Percentiles rank a stretch among this genome's conserved stretches.
phyloP scores from a whole-genome alignment of 2,888 invertebrate species.

The Stenolophus ochropezus region DNA sequence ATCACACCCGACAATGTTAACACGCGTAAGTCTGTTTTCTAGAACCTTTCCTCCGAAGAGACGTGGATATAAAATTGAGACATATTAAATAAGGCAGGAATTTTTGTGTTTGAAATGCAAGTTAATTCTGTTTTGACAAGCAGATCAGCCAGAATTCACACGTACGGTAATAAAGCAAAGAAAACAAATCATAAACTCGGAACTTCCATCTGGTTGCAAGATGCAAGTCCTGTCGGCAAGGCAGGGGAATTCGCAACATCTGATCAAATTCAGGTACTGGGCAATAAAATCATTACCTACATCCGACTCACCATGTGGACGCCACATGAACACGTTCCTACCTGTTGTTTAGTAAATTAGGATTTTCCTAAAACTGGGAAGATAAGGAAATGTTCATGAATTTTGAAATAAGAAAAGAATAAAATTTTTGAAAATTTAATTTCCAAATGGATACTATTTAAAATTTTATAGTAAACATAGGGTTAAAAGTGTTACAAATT shows the following conservation, averaged over 20 bases:
- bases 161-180: conserved; percentile 21
- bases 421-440: no score
- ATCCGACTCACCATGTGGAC: neutral
- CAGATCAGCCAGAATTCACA: conserved; percentile 2
- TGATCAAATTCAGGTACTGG: conserved; percentile 10
- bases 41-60: neutral
- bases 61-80: no score
- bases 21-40: neutral
- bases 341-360: neutral
- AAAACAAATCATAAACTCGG: conserved; percentile 29
- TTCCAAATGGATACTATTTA: no score
- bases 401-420: no score
- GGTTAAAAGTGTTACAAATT: no score
- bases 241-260: conserved; percentile 16
- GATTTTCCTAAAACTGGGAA: neutral
- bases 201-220: conserved; percentile 14
- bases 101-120: neutral
- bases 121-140: neutral
- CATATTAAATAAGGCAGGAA: no score
- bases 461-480: no score
- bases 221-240: no score
- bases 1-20: neutral
- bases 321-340: neutral
- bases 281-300: conserved; percentile 13
- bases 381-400: no score